These are phyloP conservation scores for Chaenogobius annularis DNA, from an alignment of 2,113 vertebrate genomes.

Conservation along the genomic window DNA sequence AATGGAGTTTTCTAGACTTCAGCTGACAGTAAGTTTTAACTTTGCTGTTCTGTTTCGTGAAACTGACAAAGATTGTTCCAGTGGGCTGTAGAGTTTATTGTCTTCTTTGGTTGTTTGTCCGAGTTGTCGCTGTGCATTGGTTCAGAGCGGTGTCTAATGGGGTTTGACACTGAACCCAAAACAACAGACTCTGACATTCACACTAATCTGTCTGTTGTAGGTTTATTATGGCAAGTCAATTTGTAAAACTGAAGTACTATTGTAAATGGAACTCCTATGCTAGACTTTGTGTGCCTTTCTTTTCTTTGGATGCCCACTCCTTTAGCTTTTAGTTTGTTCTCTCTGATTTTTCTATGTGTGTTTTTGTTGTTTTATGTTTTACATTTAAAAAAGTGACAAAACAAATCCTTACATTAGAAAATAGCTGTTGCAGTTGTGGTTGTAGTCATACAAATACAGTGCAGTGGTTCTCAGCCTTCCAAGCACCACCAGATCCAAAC, in stretches of 20 bases:
- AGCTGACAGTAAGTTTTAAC: conserved; percentile 57
- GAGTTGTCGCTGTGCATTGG: conserved; percentile 24
- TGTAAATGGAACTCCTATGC: too few species aligned
- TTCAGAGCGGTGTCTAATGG: conserved; percentile 10
- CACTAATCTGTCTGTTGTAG: conserved; percentile 14
- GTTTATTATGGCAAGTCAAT: neutral
- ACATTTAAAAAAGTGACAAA: too few species aligned
- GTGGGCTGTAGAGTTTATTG: conserved; percentile 2
- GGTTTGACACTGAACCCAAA: neutral
- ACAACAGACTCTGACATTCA: neutral
- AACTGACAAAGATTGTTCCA: neutral
- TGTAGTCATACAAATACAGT: too few species aligned
- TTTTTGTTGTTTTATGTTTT: too few species aligned
- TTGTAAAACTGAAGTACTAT: neutral
- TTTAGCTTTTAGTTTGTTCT: too few species aligned
- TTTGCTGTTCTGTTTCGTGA: conserved; percentile 26
- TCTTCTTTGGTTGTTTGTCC: conserved; percentile 18
- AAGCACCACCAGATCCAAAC: too few species aligned
- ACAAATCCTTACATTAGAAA: too few species aligned
- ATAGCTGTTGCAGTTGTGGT: too few species aligned
- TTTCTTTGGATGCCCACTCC: too few species aligned
- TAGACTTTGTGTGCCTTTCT: neutral
- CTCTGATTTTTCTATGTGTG: too few species aligned
- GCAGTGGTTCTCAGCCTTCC: too few species aligned
- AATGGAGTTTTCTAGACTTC: conserved; percentile 42